phyloP scores from a whole-genome alignment of 2,113 vertebrate genomes.

The Caloenas nicobarica region DNA sequence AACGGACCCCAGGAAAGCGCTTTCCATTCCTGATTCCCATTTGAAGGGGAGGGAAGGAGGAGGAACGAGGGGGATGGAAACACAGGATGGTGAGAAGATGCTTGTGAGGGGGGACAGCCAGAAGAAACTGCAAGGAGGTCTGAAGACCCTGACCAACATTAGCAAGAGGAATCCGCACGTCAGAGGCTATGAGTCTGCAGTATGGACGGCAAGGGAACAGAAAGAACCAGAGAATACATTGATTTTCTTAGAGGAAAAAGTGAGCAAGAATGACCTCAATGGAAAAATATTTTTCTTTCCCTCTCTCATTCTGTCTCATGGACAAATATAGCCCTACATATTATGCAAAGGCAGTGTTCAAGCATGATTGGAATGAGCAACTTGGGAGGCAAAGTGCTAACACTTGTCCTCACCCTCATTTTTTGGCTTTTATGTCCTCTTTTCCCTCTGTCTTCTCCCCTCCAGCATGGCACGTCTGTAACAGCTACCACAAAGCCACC shows the following conservation, averaged over 20 bases:
- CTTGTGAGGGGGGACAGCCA: not conserved
- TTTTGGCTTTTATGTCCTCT: not conserved
- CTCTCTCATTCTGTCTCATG: slow-evolving; percentile 21
- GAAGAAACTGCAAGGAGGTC: not conserved
- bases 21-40: not conserved
- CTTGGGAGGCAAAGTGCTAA: slow-evolving; percentile 30
- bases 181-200: not conserved
- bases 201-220: not conserved
- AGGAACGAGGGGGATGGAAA: not conserved
- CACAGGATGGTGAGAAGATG: not conserved
- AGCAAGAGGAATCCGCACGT: not conserved
- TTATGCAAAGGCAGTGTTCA: slow-evolving; percentile 16
- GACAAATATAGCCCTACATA: slow-evolving; percentile 56
- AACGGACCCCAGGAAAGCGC: not conserved
- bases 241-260: slow-evolving; percentile 61
- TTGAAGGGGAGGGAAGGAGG: not conserved
- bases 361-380: slow-evolving; percentile 45
- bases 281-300: slow-evolving; percentile 58
- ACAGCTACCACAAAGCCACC: not conserved
- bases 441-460: not conserved
- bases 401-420: not conserved
- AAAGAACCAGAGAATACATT: not conserved
- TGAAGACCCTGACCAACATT: not conserved
- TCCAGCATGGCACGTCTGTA: not conserved
- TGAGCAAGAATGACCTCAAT: slow-evolving; percentile 61